Percentiles rank a stretch among this genome's conserved stretches.
Evolutionary conservation across 2,113 vertebrate species (phyloP).

Genomic region (Cinclus cinclus): DNA sequence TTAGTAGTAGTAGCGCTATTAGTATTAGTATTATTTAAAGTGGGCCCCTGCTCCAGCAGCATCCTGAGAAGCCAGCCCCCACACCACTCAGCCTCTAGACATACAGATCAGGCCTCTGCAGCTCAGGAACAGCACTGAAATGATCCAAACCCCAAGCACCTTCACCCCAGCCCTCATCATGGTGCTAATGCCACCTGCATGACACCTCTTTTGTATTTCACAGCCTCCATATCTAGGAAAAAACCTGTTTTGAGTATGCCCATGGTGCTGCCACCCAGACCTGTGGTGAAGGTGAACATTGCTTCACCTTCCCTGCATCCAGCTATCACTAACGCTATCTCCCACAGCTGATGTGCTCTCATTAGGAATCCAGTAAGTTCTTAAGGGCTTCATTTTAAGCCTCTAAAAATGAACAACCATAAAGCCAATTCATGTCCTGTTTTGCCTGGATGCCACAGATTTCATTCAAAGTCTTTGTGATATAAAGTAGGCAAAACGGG

Average conservation of each 20-base stretch:
- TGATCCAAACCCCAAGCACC: not conserved
- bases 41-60: not conserved
- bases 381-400: not conserved
- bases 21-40: not conserved
- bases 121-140: not conserved
- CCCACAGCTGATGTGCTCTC: not conserved
- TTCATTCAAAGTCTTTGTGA: not conserved
- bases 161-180: not conserved
- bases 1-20: not conserved
- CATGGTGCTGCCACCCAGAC: not conserved
- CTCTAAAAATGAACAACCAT: not conserved
- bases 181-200: not conserved
- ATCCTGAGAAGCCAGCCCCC: not conserved
- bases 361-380: not conserved
- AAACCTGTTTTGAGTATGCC: rapidly evolving
- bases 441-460: not conserved
- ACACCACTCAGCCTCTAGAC: not conserved
- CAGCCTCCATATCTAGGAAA: not conserved
- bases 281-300: rapidly evolving
- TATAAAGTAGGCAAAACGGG: slow-evolving; percentile 1
- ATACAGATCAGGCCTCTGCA: rapidly evolving
- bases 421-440: not conserved
- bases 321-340: not conserved
- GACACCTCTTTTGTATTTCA: not conserved
- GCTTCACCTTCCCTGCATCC: not conserved